Evolutionary conservation across 2,888 invertebrate genomes (phyloP).

Genomic region (Amorpha juglandis): DNA sequence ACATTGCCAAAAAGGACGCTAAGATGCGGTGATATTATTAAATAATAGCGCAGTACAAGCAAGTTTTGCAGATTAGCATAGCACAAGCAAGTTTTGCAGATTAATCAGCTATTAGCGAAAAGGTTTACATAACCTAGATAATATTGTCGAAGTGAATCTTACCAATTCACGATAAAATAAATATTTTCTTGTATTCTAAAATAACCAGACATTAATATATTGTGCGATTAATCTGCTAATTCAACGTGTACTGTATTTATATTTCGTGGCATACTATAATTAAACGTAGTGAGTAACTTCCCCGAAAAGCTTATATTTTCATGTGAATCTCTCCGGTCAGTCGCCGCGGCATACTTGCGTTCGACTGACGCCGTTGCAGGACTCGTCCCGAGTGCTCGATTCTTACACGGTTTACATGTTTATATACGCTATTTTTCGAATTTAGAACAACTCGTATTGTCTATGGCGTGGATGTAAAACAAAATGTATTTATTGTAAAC

Average conservation of each 20-base stretch:
- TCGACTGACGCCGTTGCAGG: conserved; percentile 69
- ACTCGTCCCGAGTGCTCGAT: conserved; percentile 65
- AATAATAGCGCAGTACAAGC: conserved; percentile 40
- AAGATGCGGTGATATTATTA: conserved; percentile 38
- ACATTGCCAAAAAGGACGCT: conserved; percentile 44
- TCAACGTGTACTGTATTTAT: conserved; percentile 29
- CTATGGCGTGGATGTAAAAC: conserved; percentile 9
- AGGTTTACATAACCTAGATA: neutral
- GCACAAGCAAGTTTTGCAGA: conserved; percentile 28
- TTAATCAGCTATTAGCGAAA: neutral
- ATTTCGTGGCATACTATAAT: conserved; percentile 64
- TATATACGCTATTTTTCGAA: conserved; percentile 24
- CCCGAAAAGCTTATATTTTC: conserved; percentile 68
- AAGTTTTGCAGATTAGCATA: neutral
- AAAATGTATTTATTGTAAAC: conserved; percentile 12
- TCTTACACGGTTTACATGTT: conserved; percentile 53
- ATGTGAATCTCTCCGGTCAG: conserved; percentile 62
- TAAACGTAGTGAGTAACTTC: conserved; percentile 65
- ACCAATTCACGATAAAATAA: neutral
- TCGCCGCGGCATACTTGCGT: conserved; percentile 63
- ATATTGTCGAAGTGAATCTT: neutral
- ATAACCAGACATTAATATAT: neutral
- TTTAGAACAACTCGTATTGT: conserved; percentile 29
- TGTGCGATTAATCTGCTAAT: conserved; percentile 30
- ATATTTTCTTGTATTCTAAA: neutral